A percentile compares a stretch with the other conserved stretches of the same genome.
These are phyloP conservation scores for Bucorvus abyssinicus DNA, from an alignment of 2,797 vertebrate genomes.

Conservation along the genomic window DNA sequence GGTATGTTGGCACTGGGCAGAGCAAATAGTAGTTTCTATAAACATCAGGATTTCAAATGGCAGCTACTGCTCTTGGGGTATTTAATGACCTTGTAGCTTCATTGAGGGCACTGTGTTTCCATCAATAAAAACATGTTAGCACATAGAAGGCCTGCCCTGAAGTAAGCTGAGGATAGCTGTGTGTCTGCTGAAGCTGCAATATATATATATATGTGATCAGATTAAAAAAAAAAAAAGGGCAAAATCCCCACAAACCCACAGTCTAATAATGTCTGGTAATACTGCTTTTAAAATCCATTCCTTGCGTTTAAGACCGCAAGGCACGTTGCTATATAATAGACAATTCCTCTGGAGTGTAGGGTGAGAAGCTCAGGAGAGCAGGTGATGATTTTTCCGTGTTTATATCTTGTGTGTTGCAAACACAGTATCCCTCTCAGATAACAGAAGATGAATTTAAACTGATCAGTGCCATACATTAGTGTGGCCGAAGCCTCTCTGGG, in stretches of 20 bases:
- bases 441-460: background rate
- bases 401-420: background rate
- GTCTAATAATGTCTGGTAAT: background rate
- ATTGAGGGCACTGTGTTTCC: background rate
- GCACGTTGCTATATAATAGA: background rate
- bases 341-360: background rate
- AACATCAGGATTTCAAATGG: background rate
- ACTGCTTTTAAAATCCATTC: background rate
- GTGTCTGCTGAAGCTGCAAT: background rate
- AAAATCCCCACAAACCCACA: background rate
- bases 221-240: background rate
- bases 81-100: background rate
- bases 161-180: background rate
- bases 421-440: background rate
- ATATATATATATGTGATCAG: background rate
- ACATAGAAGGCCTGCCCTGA: background rate
- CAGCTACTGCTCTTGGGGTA: background rate
- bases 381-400: background rate
- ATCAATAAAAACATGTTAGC: background rate
- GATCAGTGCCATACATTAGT: background rate
- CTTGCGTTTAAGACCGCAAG: background rate
- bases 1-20: background rate
- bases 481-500: background rate
- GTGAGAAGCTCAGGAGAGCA: background rate
- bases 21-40: background rate